Base-by-base conservation (phyloP, 37 sponge, comb jelly and placozoan species). In the Aplysina aerophoba region DNA sequence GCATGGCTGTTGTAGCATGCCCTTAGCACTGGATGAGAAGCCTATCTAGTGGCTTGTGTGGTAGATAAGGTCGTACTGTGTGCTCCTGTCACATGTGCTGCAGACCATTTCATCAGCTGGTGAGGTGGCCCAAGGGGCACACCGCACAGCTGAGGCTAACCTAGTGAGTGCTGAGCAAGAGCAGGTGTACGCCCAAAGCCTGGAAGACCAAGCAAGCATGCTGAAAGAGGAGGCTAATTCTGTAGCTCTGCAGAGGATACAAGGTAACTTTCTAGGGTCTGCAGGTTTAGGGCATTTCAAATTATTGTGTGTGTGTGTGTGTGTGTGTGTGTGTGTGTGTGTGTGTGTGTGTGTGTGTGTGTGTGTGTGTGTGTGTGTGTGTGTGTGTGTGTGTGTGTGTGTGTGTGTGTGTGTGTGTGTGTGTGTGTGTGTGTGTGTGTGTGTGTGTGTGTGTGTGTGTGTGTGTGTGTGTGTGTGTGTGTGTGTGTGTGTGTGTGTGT, bases 371-470 rank as follows among this genome's bases (percentile, higher is more conserved):
- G 22, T 16, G 66, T 16, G 22, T 16, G 22, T 20, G 66, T n/a
- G n/a, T 65, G 66, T 65, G 13, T 16, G 66, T 65, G 66, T 65
- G 66, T 65, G 66, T 65, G 66, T 65, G 66, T 65, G 66, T 65
- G 13, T 11, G 13, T 11, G 13, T 11, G 13, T 65, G 66, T 65
- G 66, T 65, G 66, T 65, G 66, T 65, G 66, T 65, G 66, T 65
- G 66, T 65, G 66, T 65, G 66, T 65, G 66, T 65, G 66, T 65
- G 66, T 65, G 66, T 65, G 66, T 65, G 66, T 65, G 66, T 65
- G 66, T 65, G 66, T 16, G 66, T 65, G 66, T 65, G 66, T 16
- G 66, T 65, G 66, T 65, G 66, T 65, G 66, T 65, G 66, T 16
- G 66, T 65, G 66, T 65, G 66, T 65, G 66, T 65, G 66, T 65